Evolutionary conservation across 2,113 vertebrate genomes (phyloP).

Genomic region (Hydrochoerus hydrochaeris): DNA sequence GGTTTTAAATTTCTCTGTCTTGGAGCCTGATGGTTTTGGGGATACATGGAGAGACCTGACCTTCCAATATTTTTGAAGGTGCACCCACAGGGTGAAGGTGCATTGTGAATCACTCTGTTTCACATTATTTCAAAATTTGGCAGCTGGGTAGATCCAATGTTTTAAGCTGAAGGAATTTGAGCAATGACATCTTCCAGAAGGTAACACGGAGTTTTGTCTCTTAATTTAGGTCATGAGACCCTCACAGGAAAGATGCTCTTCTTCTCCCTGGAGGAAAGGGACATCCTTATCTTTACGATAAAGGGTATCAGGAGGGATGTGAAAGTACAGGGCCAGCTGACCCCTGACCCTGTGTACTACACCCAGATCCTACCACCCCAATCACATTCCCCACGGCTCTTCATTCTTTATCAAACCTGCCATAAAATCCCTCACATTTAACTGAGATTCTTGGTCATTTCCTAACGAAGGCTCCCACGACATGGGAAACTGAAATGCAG

Average conservation of each 20-base stretch:
- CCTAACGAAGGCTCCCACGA: neutral
- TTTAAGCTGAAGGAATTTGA: neutral
- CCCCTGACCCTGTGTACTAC: neutral
- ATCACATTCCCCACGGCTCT: neutral
- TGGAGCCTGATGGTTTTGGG: neutral
- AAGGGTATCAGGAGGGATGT: neutral
- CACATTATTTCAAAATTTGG: neutral
- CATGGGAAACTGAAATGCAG: neutral
- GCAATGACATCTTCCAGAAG: neutral
- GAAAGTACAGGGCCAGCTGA: neutral
- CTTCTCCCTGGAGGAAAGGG: too few relatives aligned
- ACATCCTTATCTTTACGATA: neutral
- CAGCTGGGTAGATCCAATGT: neutral
- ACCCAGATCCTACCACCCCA: neutral
- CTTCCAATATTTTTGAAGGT: neutral
- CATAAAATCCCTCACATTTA: neutral
- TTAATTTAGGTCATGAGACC: neutral
- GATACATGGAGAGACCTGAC: neutral
- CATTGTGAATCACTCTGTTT: neutral
- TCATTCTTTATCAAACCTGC: neutral
- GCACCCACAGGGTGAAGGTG: neutral
- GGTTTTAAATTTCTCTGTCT: neutral
- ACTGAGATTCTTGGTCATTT: neutral
- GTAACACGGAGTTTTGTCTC: neutral
- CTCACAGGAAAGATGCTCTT: neutral